phyloP scores from a whole-genome alignment of 2,797 vertebrate species.

The Potorous gilbertii region DNA sequence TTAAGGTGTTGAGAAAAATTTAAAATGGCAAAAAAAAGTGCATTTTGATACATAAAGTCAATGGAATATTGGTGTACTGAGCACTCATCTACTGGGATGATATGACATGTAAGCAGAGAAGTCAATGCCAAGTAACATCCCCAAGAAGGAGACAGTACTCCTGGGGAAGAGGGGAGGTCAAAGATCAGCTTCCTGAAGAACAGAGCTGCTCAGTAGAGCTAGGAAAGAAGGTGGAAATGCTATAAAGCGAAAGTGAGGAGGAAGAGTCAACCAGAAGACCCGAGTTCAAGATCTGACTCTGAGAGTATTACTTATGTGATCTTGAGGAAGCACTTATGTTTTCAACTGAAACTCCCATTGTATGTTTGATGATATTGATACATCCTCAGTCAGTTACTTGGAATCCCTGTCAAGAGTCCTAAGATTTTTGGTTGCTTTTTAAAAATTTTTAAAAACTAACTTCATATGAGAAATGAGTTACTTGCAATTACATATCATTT shows the following conservation, averaged over 20 bases:
- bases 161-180: no score
- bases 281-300: neutral
- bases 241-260: neutral
- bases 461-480: neutral
- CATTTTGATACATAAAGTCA: neutral
- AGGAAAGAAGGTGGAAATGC: neutral
- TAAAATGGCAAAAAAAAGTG: neutral
- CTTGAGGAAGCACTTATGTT: neutral
- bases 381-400: neutral
- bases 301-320: neutral
- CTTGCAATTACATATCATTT: neutral
- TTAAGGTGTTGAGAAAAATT: neutral
- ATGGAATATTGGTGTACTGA: neutral
- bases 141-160: neutral
- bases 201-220: neutral
- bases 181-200: neutral
- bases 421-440: neutral
- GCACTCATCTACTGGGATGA: neutral
- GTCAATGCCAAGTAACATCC: neutral
- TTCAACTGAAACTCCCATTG: neutral
- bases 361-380: neutral
- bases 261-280: neutral
- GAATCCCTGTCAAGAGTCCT: neutral
- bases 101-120: neutral
- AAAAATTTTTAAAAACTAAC: neutral